These are phyloP conservation scores for Aeoliscus strigatus DNA, from an alignment of 2,797 vertebrate species.

Conservation along the genomic window DNA sequence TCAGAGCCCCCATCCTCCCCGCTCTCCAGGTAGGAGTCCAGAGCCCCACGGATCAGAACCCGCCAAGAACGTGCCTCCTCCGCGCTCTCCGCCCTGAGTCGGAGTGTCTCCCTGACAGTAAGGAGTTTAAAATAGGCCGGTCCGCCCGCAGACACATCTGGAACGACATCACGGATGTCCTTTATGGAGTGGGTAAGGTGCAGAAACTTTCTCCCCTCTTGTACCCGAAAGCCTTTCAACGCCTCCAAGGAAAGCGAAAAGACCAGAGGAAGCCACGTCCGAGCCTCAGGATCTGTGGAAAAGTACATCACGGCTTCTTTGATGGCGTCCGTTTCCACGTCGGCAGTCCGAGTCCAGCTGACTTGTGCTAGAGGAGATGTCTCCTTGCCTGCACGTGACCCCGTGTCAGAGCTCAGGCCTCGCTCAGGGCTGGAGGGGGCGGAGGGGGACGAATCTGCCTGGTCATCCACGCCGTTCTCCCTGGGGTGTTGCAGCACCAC, in stretches of 20 bases:
- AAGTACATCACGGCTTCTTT: slow-evolving; percentile 87
- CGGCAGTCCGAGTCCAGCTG: slow-evolving; percentile 71
- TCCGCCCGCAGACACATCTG: slow-evolving; percentile 83
- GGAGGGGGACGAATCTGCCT: slow-evolving; percentile 10
- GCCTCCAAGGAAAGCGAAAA: slow-evolving; percentile 88
- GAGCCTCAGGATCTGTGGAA: slow-evolving; percentile 67
- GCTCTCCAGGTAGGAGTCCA: slow-evolving; percentile 85
- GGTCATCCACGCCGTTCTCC: slow-evolving; percentile 43
- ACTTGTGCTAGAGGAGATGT: slow-evolving; percentile 27
- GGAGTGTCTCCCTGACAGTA: slow-evolving; percentile 80
- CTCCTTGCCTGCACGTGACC: slow-evolving; percentile 6
- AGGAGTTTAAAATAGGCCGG: slow-evolving; percentile 87
- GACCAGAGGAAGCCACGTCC: slow-evolving; percentile 78
- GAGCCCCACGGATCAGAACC: slow-evolving; percentile 79
- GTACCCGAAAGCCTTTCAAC: slow-evolving; percentile 80
- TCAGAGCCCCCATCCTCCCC: slow-evolving; percentile 73
- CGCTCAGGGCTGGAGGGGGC: slow-evolving; percentile 36
- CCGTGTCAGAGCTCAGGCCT: background rate
- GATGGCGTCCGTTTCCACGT: slow-evolving; percentile 82
- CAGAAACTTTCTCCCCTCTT: slow-evolving; percentile 75
- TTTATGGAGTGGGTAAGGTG: slow-evolving; percentile 76
- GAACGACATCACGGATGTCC: slow-evolving; percentile 88
- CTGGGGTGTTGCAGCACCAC: slow-evolving; percentile 68
- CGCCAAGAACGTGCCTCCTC: slow-evolving; percentile 85
- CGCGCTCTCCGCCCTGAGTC: slow-evolving; percentile 77